phyloP scores from a whole-genome alignment of 2,113 vertebrate species.

The Micronycteris hirsuta region DNA sequence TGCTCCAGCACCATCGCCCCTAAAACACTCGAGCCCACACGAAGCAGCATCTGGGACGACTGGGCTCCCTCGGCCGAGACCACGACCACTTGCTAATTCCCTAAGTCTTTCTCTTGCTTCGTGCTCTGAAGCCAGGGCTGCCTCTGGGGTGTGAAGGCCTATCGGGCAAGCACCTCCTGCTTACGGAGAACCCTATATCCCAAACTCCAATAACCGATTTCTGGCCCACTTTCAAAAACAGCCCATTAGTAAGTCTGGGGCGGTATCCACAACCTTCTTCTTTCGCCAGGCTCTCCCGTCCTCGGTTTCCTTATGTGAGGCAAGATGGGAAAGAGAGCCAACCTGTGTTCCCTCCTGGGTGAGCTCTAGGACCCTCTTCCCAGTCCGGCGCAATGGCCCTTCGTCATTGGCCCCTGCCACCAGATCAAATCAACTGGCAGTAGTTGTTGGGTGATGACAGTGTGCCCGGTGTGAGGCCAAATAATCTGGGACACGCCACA shows the following conservation, averaged over 20 bases:
- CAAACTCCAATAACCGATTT: background rate
- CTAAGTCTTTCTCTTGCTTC: background rate
- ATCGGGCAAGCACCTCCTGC: background rate
- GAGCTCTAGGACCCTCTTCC: background rate
- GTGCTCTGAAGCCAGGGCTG: background rate
- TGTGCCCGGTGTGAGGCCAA: background rate
- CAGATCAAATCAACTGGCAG: background rate
- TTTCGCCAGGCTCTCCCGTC: background rate
- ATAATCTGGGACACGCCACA: background rate
- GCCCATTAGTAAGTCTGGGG: background rate
- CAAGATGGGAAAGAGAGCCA: background rate
- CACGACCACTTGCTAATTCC: background rate
- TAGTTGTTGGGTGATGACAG: background rate
- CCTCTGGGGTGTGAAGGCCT: background rate
- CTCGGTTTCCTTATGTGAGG: background rate
- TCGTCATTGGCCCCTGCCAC: background rate
- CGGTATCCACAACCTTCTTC: background rate
- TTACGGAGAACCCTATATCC: background rate
- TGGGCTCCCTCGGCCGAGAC: background rate
- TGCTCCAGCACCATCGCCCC: rapidly evolving
- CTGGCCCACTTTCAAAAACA: background rate
- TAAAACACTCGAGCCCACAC: rapidly evolving
- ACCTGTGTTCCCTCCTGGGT: background rate
- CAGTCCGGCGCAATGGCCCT: background rate
- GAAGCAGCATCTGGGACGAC: background rate